Base-by-base conservation (phyloP, 2,797 vertebrate species). In the Pangasius mekongensis region DNA sequence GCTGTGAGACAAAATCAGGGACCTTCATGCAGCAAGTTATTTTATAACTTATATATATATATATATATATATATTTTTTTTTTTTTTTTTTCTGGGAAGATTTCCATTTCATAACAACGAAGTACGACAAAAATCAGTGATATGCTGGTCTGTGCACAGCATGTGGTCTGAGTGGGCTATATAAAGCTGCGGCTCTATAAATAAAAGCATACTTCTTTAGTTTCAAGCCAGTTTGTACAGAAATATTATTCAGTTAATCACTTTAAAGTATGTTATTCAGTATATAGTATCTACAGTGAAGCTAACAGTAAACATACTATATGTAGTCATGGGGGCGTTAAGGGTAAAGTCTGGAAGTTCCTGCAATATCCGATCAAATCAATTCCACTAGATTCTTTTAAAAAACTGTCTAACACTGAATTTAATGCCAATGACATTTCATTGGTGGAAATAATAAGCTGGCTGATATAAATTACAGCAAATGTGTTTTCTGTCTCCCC, bases 381-480 rank as follows among this genome's bases (percentile, higher is more conserved):
- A 83, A 58, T 20, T 49, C 73, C 13, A 13, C 4, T 1, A 71
- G 22, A 39, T 71, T 71, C 18, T 39, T 36, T 24, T 43, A 16
- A 76, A 76, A 43, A 52, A 49, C 69, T 49, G 43, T 49, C 5
- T 14, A 76, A 52, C 47, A 14, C 47, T n/a, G 47, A 54, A 54
- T 30, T 18, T 10, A 33, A 54, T 43, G 39, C 39, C 49, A 78
- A 78, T 33, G n/a, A 62, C 20, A 3, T 82, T 30, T 82, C 56
- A 82, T 82, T 9, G 22, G 33, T 43, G 56, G 27, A 60, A 82
- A 62, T 62, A 43, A 82, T 43, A 36, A 82, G 33, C 80, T 82
- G 58, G 56, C 16, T 82, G 80, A 62, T 56, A 82, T 82, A 60
- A 83, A 67, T 83, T 30, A 52, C 43, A 83, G 33, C 62, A 83